Base-by-base conservation (phyloP, 2,888 invertebrate species). In the Empis livida region DNA sequence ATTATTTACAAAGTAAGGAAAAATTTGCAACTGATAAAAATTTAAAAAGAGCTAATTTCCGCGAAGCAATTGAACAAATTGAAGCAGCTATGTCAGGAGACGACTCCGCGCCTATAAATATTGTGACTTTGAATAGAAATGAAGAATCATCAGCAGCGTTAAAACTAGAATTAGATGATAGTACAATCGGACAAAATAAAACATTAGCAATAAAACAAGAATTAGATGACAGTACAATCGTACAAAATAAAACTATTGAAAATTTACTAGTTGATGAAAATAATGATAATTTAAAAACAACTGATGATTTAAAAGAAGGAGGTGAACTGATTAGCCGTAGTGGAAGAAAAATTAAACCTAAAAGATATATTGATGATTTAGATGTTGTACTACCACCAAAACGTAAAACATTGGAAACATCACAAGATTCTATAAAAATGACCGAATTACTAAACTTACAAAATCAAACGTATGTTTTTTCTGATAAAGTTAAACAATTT, bases 21-120 rank as follows among this genome's bases (percentile, higher is more conserved):
- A 56, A 89, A 82, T 69, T 87, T 80, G 67, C 78, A 77, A 45
- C 80, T 71, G 51, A 90, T 2, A 68, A 85, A 61, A 78, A 82
- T 1, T 77, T 84, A 54, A 91, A 90, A 63, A 73, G 88, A 32
- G 82, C 84, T 59, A 84, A 79, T 67, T 95, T 88, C 63, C 85
- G 84, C 49, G 90, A 92, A 59, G 95, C 92, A 1, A 77, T 95
- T 15, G 79, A 80, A 60, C 85, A 95, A 69, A 89, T 95, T 50
- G 89, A 91, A 61, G 77, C 83, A 51, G 88, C 87, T 52, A 75
- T 85, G 42, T 73, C 75, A 46, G 78, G 78, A 48, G 78, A 79
- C 54, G 68, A 67, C 50, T 65, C 67, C 27, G 67, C 65, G 13
- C 69, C 70, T 45, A 67, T 68, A 47, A 62, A 61, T 60, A 61